Evolutionary conservation across 2,888 invertebrate species (phyloP), one percentile per base, ranked within the genome.

Genomic region (Megamerina dolium): DNA sequence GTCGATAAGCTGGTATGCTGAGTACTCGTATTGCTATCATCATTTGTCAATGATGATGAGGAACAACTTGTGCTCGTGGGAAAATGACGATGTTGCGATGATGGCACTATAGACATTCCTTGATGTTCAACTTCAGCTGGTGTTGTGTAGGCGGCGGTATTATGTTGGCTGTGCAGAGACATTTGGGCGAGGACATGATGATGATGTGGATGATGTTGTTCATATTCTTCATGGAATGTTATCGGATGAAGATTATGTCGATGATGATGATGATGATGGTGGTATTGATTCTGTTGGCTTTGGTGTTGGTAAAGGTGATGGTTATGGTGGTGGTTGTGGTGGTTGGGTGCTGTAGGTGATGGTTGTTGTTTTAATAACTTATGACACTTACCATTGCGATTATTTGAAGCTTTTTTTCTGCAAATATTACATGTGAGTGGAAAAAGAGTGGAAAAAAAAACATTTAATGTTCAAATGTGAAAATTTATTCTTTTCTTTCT

Each of bases 381-480:
- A 38, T 53, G 54, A 57, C 60, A 67, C 70, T 69, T 61, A 70
- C 70, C 70, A 56, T 70, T 70, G 50, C 71, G 65, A 58, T 70
- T 68, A 53, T 69, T 68, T 42, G 70, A 61, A 45, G 70, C 61
- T 58, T 70, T 70, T 60, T 70, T 70, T 62, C 70, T 63, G 53
- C 9, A 58, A 55, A 30, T 20, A 10, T n/a, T n/a, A n/a, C n/a
- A n/a, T n/a, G n/a, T n/a, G n/a, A 17, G 40, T 13, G 35, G 23
- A 32, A 27, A 41, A 33, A 27, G 13, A 19, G 27, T 20, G 17
- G 30, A n/a, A n/a, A n/a, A n/a, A n/a, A n/a, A n/a, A n/a, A n/a
- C n/a, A n/a, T n/a, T n/a, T n/a, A n/a, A n/a, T n/a, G n/a, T n/a
- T n/a, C n/a, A n/a, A n/a, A n/a, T n/a, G n/a, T n/a, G n/a, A n/a